Evolutionary conservation across 2,888 invertebrate genomes (phyloP).

Genomic region (Chromoteleia sp.): DNA sequence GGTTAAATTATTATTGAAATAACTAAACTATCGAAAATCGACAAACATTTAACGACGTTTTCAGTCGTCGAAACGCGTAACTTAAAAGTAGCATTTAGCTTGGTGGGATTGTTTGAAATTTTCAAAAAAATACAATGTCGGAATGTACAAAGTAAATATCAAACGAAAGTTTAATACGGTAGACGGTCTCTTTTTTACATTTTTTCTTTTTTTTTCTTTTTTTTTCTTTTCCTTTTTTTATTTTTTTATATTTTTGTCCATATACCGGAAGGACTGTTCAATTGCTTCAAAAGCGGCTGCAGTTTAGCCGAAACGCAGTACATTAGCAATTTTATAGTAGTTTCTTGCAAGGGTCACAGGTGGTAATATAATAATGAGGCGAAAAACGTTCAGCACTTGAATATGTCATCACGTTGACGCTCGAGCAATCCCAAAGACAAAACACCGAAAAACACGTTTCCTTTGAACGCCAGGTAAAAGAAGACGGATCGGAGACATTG

Average conservation of each 20-base stretch:
- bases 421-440: slow-evolving; percentile 31
- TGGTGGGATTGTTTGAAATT: no score
- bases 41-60: no score
- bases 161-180: slow-evolving; percentile 9
- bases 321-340: slow-evolving; percentile 13
- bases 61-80: no score
- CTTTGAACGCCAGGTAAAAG: slow-evolving; percentile 29
- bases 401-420: slow-evolving; percentile 46
- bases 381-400: slow-evolving; percentile 59
- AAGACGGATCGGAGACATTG: slow-evolving; percentile 49
- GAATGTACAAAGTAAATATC: slow-evolving; percentile 13
- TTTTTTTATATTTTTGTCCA: not conserved
- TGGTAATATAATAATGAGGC: slow-evolving; percentile 65
- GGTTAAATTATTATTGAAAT: no score
- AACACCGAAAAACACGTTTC: slow-evolving; percentile 46
- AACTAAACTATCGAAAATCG: no score
- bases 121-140: not conserved
- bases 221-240: slow-evolving; percentile 1
- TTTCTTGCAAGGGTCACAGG: slow-evolving; percentile 43
- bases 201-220: slow-evolving; percentile 5
- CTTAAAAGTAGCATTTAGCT: not conserved
- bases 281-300: slow-evolving; percentile 9
- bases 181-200: not conserved
- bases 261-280: not conserved
- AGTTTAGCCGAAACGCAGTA: not conserved